Conservation (phyloP, 2,888 invertebrate species). For the Xylocampa areola region DNA sequence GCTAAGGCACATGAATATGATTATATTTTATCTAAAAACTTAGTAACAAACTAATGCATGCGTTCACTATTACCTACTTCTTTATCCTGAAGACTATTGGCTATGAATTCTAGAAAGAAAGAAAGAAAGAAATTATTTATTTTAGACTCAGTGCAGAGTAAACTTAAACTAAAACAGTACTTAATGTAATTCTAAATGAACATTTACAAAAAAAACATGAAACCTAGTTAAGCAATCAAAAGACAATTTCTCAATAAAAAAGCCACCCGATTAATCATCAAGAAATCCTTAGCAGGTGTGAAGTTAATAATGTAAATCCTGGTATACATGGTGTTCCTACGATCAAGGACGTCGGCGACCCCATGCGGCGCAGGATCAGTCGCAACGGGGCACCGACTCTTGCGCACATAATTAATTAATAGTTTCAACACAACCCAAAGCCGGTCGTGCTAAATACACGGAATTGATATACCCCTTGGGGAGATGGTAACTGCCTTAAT, state of each 20-base stretch:
- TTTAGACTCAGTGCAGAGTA: no score
- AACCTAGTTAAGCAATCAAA: background rate
- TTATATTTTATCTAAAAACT: no score
- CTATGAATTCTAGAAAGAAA: no score
- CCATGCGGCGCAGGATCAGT: conserved; percentile 72
- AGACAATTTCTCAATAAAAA: conserved; percentile 33
- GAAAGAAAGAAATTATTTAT: no score
- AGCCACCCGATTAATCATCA: conserved; percentile 23
- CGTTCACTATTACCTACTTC: no score
- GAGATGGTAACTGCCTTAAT: conserved; percentile 72
- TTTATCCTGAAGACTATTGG: no score
- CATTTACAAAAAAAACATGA: background rate
- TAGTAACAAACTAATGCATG: no score
- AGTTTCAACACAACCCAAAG: conserved; percentile 66
- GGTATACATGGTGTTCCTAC: conserved; percentile 61
- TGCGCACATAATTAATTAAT: conserved; percentile 77
- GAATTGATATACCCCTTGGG: conserved; percentile 69
- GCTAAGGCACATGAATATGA: no score
- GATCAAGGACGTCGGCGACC: conserved; percentile 65
- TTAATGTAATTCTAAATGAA: no score
- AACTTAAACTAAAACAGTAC: no score
- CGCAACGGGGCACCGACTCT: conserved; percentile 72
- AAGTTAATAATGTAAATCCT: conserved; percentile 43
- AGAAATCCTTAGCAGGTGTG: conserved; percentile 55
- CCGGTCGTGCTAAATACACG: conserved; percentile 68